Evolutionary conservation across 2,888 invertebrate species (phyloP), one percentile per base, ranked within the genome.

Genomic region (Dryococelus australis): DNA sequence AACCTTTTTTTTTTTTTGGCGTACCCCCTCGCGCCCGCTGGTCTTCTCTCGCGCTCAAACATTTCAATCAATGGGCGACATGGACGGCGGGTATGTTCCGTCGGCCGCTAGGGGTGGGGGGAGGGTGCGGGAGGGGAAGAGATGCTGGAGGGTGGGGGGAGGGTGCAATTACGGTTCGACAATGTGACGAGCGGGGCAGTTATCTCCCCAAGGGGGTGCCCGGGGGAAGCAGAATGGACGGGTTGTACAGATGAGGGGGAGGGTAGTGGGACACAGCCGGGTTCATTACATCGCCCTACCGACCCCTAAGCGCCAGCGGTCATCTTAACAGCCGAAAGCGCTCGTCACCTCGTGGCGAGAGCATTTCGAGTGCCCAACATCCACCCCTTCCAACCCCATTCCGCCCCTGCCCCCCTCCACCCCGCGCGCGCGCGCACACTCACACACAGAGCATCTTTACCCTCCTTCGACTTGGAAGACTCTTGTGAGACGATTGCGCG

Each of bases 41-140:
- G 10, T 65, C 24, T 24, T 20, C 65, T 65, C 20, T 16, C 65
- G 10, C 20, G 65, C 65, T 65, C 65, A 65, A 65, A 65, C 65
- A 65, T 65, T 65, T 65, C 65, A 65, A 65, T 65, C 65, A 65
- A 65, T 65, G 65, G 65, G 16, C 65, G 65, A 65, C 65, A 65
- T 65, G 65, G 20, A 65, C 65, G 20, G 24, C 10, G 65, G 65
- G 20, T 65, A 24, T 65, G 65, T 65, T 65, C 65, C 12, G 13
- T 20, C 20, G 65, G 65, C 65, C 65, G 65, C 47, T 12, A 9
- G 47, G 47, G 47, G 16, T 24, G 65, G 8, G 65, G 10, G 65
- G n/a, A n/a, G n/a, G n/a, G n/a, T n/a, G n/a, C n/a, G n/a, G n/a
- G n/a, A n/a, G n/a, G n/a, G n/a, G 47, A 9, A 16, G 4, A 5